Percentiles rank a stretch among this genome's conserved stretches.
These are phyloP conservation scores for Conger conger DNA, from an alignment of 2,113 vertebrate species.

Conservation along the genomic window DNA sequence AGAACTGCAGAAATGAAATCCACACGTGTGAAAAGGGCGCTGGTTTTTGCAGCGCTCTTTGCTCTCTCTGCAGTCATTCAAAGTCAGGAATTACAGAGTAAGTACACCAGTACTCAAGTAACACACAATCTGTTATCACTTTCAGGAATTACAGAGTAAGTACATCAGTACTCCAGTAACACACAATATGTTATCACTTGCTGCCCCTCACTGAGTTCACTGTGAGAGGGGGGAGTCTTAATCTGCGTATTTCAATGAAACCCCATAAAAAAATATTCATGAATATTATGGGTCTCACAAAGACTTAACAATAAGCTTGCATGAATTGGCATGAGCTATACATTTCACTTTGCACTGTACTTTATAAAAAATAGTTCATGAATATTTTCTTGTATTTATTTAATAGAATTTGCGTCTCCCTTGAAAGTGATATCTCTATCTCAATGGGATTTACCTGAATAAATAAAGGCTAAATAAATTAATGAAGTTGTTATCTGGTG, in stretches of 20 bases:
- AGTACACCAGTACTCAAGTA: conserved; percentile 43
- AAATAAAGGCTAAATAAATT: no score
- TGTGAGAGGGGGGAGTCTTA: not conserved
- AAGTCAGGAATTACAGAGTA: conserved; percentile 67
- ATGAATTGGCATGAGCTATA: no score
- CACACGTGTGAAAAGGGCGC: conserved; percentile 48
- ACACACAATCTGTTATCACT: not conserved
- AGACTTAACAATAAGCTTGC: not conserved
- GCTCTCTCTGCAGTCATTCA: conserved; percentile 48
- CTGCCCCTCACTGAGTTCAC: not conserved
- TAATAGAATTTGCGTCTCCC: no score
- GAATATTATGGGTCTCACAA: not conserved
- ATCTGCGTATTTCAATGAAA: not conserved
- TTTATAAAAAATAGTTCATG: no score
- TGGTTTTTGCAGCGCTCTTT: conserved; percentile 58
- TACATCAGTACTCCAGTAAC: conserved; percentile 14
- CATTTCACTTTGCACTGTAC: no score
- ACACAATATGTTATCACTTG: not conserved
- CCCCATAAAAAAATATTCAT: no score
- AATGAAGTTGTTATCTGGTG: no score
- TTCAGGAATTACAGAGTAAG: conserved; percentile 69
- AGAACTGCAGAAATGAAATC: conserved; percentile 48
- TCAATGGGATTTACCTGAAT: no score
- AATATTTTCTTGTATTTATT: no score
- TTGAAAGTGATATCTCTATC: no score